Percentiles rank a stretch among this genome's conserved stretches.
phyloP scores from a whole-genome alignment of 35 echinoderm and acorn worm species.

The Hemicentrotus pulcherrimus region DNA sequence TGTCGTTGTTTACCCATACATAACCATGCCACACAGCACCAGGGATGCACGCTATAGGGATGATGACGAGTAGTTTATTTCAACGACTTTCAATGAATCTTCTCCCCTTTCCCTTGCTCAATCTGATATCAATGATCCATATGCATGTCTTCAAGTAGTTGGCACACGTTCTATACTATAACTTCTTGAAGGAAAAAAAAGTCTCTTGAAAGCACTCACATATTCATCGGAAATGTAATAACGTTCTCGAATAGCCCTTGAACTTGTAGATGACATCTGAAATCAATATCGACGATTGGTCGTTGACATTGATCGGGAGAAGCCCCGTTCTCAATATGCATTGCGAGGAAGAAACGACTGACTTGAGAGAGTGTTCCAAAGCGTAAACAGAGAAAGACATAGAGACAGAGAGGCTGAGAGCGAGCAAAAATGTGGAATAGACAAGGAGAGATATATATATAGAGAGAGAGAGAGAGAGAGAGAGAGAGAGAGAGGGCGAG shows the following conservation, averaged over 20 bases:
- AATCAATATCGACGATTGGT: not conserved
- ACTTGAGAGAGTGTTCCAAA: not conserved
- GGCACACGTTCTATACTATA: not conserved
- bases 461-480: not conserved
- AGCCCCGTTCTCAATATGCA: not conserved
- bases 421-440: not conserved
- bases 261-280: not conserved
- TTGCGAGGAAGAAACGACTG: not conserved
- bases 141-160: not conserved
- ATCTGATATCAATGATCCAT: not conserved
- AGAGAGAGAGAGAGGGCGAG: not conserved
- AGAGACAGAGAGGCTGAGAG: no score
- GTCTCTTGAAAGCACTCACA: not conserved
- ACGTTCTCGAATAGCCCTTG: not conserved
- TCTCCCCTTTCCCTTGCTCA: not conserved
- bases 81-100: no score
- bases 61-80: no score
- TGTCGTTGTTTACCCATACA: no score
- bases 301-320: slow-evolving; percentile 16
- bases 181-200: not conserved
- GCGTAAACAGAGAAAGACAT: no score
- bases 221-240: slow-evolving; percentile 13
- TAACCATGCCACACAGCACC: no score
- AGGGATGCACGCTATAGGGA: no score
- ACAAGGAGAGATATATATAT: not conserved